Evolutionary conservation across 2,888 invertebrate genomes (phyloP).

Genomic region (Rhingia campestris): DNA sequence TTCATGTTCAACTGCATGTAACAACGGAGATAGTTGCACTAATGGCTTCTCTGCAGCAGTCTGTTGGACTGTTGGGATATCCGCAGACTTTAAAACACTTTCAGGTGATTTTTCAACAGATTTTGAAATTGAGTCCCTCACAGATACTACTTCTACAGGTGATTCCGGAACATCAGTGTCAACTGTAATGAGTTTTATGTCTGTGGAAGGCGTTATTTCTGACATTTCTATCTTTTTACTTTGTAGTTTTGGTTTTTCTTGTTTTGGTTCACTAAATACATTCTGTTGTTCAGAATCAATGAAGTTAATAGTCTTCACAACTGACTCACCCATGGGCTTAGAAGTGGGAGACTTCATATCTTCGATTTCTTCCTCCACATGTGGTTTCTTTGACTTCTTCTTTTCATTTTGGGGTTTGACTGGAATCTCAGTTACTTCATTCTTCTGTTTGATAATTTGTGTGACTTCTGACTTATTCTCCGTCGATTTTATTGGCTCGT

Average conservation of each 20-base stretch:
- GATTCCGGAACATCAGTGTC: too few species aligned
- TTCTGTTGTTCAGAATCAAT: conserved; percentile 26
- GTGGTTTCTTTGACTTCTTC: conserved; percentile 15
- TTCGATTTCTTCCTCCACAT: background rate
- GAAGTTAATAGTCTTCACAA: conserved; percentile 15
- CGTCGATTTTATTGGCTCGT: background rate
- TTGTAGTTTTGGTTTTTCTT: background rate
- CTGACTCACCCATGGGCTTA: background rate
- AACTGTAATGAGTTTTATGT: too few species aligned
- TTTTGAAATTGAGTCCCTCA: too few species aligned
- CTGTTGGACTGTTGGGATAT: too few species aligned
- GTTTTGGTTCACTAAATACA: background rate
- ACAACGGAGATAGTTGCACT: background rate
- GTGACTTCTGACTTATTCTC: background rate
- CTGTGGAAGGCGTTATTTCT: too few species aligned
- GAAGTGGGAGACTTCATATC: background rate
- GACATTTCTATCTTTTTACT: too few species aligned
- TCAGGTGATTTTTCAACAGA: too few species aligned
- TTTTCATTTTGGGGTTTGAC: conserved; percentile 6
- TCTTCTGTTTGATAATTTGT: conserved; percentile 30
- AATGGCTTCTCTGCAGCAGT: background rate
- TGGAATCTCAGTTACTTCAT: conserved; percentile 11
- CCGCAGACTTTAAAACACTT: too few species aligned
- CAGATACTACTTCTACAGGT: too few species aligned
- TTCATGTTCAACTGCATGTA: background rate